Evolutionary conservation across 2,113 vertebrate genomes (phyloP).

Genomic region (Brienomyrus longianalis): DNA sequence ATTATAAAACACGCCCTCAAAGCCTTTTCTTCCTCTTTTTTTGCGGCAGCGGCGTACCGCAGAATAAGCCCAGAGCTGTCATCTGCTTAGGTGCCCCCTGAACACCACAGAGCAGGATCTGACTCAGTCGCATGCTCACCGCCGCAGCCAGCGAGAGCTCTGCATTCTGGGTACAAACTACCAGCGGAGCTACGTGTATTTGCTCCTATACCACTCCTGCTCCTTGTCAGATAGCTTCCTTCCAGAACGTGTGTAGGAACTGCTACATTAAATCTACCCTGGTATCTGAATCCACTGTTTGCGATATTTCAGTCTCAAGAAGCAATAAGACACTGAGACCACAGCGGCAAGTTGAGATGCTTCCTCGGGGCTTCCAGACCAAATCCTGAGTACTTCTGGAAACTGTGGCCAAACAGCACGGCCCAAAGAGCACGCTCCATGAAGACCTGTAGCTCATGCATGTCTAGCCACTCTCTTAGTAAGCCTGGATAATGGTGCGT

Average conservation of each 20-base stretch:
- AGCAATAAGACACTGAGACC: not conserved
- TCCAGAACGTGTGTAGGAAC: not conserved
- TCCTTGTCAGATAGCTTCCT: not conserved
- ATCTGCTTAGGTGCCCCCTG: conserved; percentile 53
- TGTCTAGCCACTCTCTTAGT: not conserved
- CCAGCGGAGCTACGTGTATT: not conserved
- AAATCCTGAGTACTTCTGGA: not conserved
- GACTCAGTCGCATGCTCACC: conserved; percentile 48
- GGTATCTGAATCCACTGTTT: not conserved
- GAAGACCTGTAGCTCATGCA: not conserved
- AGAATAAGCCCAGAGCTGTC: conserved; percentile 39
- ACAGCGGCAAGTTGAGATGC: not conserved
- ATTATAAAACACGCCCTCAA: conserved; percentile 20
- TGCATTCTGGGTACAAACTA: not conserved
- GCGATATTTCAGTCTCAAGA: not conserved
- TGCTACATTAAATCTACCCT: not conserved
- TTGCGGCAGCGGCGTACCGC: conserved; percentile 32
- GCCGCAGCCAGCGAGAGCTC: conserved; percentile 43
- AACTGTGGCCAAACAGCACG: not conserved
- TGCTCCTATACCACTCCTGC: not conserved
- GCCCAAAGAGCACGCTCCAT: not conserved
- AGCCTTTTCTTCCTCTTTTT: not conserved
- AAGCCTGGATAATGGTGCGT: not conserved
- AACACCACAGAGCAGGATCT: conserved; percentile 48
- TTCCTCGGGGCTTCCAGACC: not conserved